Base-by-base conservation (phyloP, 2,113 vertebrate species). In the Microtus ochrogaster region DNA sequence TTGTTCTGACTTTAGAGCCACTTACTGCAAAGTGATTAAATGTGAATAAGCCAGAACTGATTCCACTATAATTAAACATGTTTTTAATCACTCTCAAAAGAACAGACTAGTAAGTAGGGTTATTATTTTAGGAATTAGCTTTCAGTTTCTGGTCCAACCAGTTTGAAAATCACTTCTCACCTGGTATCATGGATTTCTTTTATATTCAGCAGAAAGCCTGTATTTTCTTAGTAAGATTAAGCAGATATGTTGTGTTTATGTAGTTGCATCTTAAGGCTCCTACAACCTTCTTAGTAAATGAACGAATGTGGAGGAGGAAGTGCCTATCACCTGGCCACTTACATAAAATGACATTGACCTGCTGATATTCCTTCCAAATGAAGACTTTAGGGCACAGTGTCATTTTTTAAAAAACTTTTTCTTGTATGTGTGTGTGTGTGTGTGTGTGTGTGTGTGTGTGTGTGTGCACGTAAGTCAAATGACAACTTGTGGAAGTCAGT, bases 81-180 rank as follows among this genome's bases (percentile, higher is more conserved):
- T 41, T 96, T 97, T 96, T 94, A 97, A 92, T 95, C 68, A 91
- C 76, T 96, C 85, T 85, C 83, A 61, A 96, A 95, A 92, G 92
- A 74, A 87, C 85, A 94, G 92, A 84, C 58, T 83, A 83, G 90
- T 95, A 96, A 90, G 58, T 90, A 87, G 91, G 78, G 22, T 47
- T 97, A 92, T 90, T 39, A 86, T 86, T 58, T 94, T 81, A 82
- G 78, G 86, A 95, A 97, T 97, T 89, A 97, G 68, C 77, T 93
- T 96, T 96, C 68, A 21, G 55, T 95, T 97, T 94, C 95, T 97
- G 89, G 65, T 41, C 6, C 68, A 95, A 88, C 93, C 87, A 93
- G 93, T 97, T 91, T 97, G 89, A 97, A 96, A 90, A 96, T 94
- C 87, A 91, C 47, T 94, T 93, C 79, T 97, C 86, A 92, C 63